Evolutionary conservation across 2,797 vertebrate species (phyloP).

Genomic region (Menidia menidia): DNA sequence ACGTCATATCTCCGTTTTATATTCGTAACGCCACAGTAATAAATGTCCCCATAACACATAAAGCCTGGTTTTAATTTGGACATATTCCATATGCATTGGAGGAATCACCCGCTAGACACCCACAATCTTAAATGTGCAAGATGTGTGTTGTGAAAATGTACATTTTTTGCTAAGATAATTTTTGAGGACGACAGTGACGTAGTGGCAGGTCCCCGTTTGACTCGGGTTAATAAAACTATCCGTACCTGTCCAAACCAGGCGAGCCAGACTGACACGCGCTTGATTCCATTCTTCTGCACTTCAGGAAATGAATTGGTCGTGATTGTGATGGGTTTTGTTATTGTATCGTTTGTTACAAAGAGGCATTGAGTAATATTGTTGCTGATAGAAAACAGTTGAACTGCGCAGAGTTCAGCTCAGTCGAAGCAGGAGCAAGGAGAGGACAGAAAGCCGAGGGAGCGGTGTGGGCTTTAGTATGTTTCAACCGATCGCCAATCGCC

Average conservation of each 20-base stretch:
- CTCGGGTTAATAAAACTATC: constrained; percentile 57
- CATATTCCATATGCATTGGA: neutral
- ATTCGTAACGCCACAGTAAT: neutral
- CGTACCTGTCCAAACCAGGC: constrained; percentile 31
- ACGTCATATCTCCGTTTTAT: neutral
- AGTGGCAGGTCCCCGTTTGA: constrained; percentile 63
- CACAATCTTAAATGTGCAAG: neutral
- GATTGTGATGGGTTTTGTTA: neutral
- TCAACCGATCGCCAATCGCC: constrained; percentile 70
- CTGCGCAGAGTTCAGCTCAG: constrained; percentile 87
- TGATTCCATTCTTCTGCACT: neutral
- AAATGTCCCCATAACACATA: neutral
- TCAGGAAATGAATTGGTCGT: neutral
- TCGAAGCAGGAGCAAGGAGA: constrained; percentile 78
- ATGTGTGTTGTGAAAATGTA: constrained; percentile 24
- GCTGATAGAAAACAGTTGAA: constrained; percentile 79
- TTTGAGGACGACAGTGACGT: constrained; percentile 70
- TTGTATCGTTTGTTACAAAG: constrained; percentile 45
- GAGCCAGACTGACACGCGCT: neutral
- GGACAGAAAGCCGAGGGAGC: constrained; percentile 78
- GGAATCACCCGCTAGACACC: neutral
- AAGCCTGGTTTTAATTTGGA: neutral
- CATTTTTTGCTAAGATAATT: constrained; percentile 54
- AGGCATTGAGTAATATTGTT: constrained; percentile 73
- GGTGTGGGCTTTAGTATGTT: constrained; percentile 85